Evolutionary conservation across 2,797 vertebrate species (phyloP).

Genomic region (Loriculus beryllinus): DNA sequence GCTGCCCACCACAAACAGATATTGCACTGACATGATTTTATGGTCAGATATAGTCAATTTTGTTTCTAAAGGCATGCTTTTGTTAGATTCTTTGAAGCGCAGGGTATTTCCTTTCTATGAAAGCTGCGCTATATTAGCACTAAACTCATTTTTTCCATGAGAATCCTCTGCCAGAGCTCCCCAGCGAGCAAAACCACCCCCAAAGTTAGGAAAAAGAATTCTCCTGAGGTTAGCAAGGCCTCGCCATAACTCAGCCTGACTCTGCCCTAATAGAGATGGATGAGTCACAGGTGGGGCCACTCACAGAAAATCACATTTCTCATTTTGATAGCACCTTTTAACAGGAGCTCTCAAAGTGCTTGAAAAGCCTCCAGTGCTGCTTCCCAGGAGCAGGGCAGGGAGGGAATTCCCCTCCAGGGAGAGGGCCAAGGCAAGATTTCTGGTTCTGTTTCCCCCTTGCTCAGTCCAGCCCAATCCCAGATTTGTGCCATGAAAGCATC

Average conservation of each 20-base stretch:
- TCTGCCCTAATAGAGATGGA: constrained; percentile 36
- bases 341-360: constrained; percentile 29
- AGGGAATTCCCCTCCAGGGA: not conserved
- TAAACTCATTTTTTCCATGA: not conserved
- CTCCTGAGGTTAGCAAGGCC: not conserved
- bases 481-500: accelerated
- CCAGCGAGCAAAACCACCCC: not conserved
- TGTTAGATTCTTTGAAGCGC: not conserved
- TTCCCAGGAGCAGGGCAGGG: not conserved
- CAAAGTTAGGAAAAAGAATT: not conserved
- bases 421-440: not conserved
- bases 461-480: not conserved
- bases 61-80: constrained; percentile 5
- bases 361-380: not conserved
- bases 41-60: not conserved
- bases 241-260: not conserved
- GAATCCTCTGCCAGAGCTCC: not conserved
- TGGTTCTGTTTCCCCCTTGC: not conserved
- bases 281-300: constrained; percentile 46
- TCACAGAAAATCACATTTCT: constrained; percentile 23
- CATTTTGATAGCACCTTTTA: constrained; percentile 52
- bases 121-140: not conserved
- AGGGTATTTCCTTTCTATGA: constrained; percentile 17
- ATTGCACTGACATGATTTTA: not conserved
- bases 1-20: not conserved